These are phyloP conservation scores for Myxocyprinus asiaticus DNA, from an alignment of 2,113 vertebrate species.

Conservation along the genomic window DNA sequence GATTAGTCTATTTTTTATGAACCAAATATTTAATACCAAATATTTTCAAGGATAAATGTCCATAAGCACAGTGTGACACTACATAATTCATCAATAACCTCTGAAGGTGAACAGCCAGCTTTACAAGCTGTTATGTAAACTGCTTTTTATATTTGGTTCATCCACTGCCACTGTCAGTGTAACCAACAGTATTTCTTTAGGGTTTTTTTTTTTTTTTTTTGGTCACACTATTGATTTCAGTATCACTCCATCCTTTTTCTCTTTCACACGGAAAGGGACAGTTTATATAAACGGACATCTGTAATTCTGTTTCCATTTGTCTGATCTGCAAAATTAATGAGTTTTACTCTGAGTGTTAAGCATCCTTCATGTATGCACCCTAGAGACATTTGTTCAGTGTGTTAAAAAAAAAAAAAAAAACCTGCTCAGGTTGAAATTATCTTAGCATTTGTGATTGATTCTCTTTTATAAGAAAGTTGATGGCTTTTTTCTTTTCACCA, in stretches of 20 bases:
- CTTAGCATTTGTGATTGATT: constrained; percentile 61
- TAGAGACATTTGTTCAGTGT: constrained; percentile 50
- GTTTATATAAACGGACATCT: constrained; percentile 48
- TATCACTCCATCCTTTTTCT: constrained; percentile 21
- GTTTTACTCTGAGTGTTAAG: constrained; percentile 52
- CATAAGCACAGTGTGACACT: too few relatives aligned
- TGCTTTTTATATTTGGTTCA: too few relatives aligned
- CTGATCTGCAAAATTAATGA: constrained; percentile 57
- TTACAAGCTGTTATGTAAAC: too few relatives aligned
- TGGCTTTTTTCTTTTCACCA: constrained; percentile 47
- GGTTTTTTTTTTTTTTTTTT: background rate
- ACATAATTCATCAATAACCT: too few relatives aligned
- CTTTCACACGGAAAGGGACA: constrained; percentile 32
- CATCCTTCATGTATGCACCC: constrained; percentile 54
- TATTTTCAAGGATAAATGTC: too few relatives aligned
- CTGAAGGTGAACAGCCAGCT: too few relatives aligned
- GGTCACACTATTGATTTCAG: constrained; percentile 16
- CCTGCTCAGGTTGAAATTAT: constrained; percentile 44
- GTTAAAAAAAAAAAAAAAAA: constrained; percentile 9
- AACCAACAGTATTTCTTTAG: background rate
- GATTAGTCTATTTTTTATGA: too few relatives aligned
- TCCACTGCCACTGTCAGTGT: background rate
- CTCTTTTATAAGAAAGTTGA: constrained; percentile 55
- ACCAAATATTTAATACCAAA: too few relatives aligned
- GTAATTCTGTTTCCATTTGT: constrained; percentile 44